These are phyloP conservation scores for Perognathus longimembris DNA, from an alignment of 2,113 vertebrate species.

Conservation along the genomic window DNA sequence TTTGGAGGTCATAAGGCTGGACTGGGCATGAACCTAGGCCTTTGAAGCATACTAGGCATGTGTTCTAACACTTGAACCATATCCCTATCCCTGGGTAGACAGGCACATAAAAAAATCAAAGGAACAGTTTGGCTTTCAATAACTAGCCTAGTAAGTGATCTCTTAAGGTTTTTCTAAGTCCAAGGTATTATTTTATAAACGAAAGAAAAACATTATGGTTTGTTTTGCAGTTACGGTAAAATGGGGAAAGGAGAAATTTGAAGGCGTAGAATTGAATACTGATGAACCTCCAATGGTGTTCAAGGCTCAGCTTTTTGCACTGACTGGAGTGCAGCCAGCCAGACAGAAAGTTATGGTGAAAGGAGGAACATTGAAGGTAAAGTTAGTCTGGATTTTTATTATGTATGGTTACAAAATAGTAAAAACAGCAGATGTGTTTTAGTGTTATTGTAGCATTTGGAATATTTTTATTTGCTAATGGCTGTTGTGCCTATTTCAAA, in stretches of 20 bases:
- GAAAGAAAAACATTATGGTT: slow-evolving; percentile 55
- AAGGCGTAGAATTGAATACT: slow-evolving; percentile 97
- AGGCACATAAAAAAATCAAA: background rate
- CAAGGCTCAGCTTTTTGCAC: slow-evolving; percentile 98
- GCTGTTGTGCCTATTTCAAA: slow-evolving; percentile 29
- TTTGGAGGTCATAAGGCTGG: too few species aligned
- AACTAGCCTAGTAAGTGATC: background rate
- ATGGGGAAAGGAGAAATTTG: slow-evolving; percentile 99
- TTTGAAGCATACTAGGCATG: too few species aligned
- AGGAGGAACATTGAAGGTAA: slow-evolving; percentile 98
- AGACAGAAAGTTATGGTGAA: slow-evolving; percentile 99
- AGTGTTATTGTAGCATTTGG: slow-evolving; percentile 9
- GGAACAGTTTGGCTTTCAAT: background rate
- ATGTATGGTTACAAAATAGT: background rate
- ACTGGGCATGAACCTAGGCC: too few species aligned
- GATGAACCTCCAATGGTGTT: slow-evolving; percentile 99
- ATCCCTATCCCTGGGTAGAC: too few species aligned
- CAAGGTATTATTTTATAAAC: slow-evolving; percentile 50
- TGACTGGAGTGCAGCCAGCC: slow-evolving; percentile 97
- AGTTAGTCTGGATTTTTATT: background rate
- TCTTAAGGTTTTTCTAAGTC: slow-evolving; percentile 7
- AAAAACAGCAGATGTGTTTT: background rate
- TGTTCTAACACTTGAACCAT: too few species aligned
- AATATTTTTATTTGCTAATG: background rate
- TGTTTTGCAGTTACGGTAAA: slow-evolving; percentile 95